phyloP scores from a whole-genome alignment of 2,797 vertebrate species.

The Sebastes taczanowskii region DNA sequence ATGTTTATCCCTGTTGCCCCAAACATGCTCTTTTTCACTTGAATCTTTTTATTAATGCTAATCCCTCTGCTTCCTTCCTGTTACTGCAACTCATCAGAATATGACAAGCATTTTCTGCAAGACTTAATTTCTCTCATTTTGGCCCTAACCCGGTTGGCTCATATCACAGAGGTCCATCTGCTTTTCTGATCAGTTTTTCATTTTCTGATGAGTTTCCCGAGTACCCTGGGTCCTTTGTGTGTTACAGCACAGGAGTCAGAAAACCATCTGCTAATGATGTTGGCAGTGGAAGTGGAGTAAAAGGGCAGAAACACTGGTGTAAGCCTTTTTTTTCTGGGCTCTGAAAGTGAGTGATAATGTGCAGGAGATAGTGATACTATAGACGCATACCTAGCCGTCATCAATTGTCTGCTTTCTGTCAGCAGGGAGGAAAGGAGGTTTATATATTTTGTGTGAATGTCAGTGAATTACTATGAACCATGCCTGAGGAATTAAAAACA shows the following conservation, averaged over 20 bases:
- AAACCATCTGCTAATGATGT: constrained; percentile 38
- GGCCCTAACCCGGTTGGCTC: neutral
- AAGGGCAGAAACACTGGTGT: neutral
- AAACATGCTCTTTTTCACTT: neutral
- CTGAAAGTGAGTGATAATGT: constrained; percentile 24
- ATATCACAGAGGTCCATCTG: neutral
- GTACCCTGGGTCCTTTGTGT: neutral
- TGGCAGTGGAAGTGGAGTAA: constrained; percentile 15
- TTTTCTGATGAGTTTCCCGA: constrained; percentile 9
- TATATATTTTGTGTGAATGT: neutral
- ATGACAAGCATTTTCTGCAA: neutral
- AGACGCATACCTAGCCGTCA: constrained; percentile 3
- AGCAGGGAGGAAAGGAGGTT: neutral
- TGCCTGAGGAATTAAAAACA: neutral
- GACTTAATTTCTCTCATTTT: neutral
- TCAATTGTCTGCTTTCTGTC: constrained; percentile 27
- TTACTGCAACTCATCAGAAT: neutral
- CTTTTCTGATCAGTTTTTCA: constrained; percentile 2
- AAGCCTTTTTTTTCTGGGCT: constrained; percentile 2
- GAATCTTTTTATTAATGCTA: neutral
- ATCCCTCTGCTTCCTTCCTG: neutral
- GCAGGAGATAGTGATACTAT: neutral
- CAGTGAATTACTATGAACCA: neutral
- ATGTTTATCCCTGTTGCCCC: constrained; percentile 5
- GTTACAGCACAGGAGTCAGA: constrained; percentile 6